Evolutionary conservation across 2,113 vertebrate species (phyloP), one percentile per base, ranked within the genome.

Genomic region (Seriola rivoliana): DNA sequence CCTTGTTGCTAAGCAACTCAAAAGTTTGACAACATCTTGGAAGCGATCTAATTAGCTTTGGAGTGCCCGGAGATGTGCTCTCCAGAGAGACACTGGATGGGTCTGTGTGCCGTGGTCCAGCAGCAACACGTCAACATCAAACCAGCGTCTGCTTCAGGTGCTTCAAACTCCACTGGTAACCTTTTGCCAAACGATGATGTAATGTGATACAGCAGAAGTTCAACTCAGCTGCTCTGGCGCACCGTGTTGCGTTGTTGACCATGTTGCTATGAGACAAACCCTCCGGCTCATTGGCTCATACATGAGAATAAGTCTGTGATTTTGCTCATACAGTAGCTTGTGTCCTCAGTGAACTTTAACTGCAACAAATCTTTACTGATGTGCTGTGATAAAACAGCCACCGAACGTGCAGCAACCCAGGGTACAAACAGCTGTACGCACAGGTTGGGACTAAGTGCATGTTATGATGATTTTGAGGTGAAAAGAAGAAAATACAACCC

Each of bases 1-100:
- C 65, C 65, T 25, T 21, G 85, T 72, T 85, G 73, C 85, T 67
- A 42, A 9, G 88, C 80, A 59, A 77, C 82, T n/a, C 54, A 70
- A 66, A 46, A 80, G 64, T 75, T 71, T 80, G 59, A 82, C 82
- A 55, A 34, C 63, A 84, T 64, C 48, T 73, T 23, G 21, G 59
- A 73, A 57, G 69, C 8, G 9, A 5, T 69, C 66, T 84, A 65
- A 81, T 78, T 55, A 77, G 57, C n/a, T 29, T 19, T n/a, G 44
- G 54, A 57, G 57, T 44, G 23, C 8, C 48, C 4, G 4, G n/a
- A 5, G 42, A 54, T 42, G 40, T 42, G 8, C 10, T 42, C 40
- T 42, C 40, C 34, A 4, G 34, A 36, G 34, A 36, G 34, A 36
- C 34, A 6, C 17, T 14, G 16, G 68, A 46, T 8, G 3, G 16